Evolutionary conservation across 2,797 vertebrate genomes (phyloP).

Genomic region (Sebastes elongatus): DNA sequence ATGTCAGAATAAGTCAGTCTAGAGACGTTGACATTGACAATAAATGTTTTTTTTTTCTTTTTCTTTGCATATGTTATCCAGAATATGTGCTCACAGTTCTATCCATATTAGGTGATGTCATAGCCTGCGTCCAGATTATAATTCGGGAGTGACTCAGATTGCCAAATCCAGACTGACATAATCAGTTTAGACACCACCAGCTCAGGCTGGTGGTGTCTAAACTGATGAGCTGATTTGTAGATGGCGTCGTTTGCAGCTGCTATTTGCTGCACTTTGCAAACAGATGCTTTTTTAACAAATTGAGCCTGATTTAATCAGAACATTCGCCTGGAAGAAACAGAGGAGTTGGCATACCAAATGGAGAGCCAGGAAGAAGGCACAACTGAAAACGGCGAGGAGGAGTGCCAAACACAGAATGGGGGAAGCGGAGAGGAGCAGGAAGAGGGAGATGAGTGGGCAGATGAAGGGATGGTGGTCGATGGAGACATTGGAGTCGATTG

Average conservation of each 20-base stretch:
- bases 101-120: slow-evolving; percentile 10
- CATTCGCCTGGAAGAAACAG: neutral
- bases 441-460: neutral
- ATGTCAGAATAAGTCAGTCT: neutral
- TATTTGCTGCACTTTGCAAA: neutral
- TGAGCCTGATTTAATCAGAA: neutral
- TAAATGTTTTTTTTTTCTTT: neutral
- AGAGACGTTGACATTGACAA: neutral
- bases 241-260: neutral
- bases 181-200: slow-evolving; percentile 60
- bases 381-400: neutral
- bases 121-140: slow-evolving; percentile 49
- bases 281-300: neutral
- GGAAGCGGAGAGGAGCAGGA: neutral
- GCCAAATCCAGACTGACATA: slow-evolving; percentile 58
- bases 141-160: slow-evolving; percentile 67
- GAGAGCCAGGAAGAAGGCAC: slow-evolving; percentile 35
- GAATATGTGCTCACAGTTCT: neutral
- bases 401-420: neutral
- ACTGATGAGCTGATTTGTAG: neutral
- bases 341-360: slow-evolving; percentile 29
- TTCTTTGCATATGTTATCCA: neutral
- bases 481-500: slow-evolving; percentile 40
- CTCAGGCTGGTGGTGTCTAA: too few relatives aligned
- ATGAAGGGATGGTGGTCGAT: slow-evolving; percentile 1